These are phyloP conservation scores for Aleiodes alternator DNA, from an alignment of 2,888 invertebrate species.

Conservation along the genomic window DNA sequence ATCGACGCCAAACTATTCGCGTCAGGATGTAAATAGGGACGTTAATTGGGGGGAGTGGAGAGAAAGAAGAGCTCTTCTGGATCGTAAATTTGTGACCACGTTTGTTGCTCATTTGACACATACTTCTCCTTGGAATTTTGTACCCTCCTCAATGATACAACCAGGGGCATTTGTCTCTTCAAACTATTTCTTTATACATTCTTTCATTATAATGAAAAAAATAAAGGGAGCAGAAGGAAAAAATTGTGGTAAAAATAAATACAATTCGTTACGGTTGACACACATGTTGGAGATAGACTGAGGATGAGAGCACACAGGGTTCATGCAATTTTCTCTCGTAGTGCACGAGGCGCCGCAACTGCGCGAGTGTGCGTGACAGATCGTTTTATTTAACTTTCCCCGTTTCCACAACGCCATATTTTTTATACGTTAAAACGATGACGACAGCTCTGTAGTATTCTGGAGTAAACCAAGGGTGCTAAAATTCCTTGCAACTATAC, in stretches of 20 bases:
- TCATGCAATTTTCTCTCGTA: not conserved
- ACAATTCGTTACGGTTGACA: conserved; percentile 2
- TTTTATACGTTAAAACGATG: conserved; percentile 30
- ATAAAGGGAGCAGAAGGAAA: too few relatives aligned
- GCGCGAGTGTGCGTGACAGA: conserved; percentile 45
- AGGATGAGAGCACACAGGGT: too few relatives aligned
- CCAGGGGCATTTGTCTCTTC: not conserved
- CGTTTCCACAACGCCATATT: not conserved
- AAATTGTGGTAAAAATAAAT: not conserved
- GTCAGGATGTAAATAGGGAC: conserved; percentile 35
- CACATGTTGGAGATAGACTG: too few relatives aligned
- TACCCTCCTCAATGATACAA: conserved; percentile 18
- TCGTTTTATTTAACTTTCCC: conserved; percentile 48
- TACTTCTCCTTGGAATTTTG: conserved; percentile 24
- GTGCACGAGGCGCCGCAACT: not conserved
- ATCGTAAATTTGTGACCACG: conserved; percentile 39
- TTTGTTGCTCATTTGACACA: conserved; percentile 35
- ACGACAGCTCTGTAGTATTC: conserved; percentile 6
- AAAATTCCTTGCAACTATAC: conserved; percentile 6
- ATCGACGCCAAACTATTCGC: conserved; percentile 39
- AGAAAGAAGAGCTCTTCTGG: not conserved
- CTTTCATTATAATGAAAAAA: too few relatives aligned
- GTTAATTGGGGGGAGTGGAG: conserved; percentile 36
- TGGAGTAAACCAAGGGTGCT: not conserved
- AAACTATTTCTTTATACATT: too few relatives aligned